These are phyloP conservation scores for Molossus alvarezi DNA, from an alignment of 2,797 vertebrate genomes.

Conservation along the genomic window DNA sequence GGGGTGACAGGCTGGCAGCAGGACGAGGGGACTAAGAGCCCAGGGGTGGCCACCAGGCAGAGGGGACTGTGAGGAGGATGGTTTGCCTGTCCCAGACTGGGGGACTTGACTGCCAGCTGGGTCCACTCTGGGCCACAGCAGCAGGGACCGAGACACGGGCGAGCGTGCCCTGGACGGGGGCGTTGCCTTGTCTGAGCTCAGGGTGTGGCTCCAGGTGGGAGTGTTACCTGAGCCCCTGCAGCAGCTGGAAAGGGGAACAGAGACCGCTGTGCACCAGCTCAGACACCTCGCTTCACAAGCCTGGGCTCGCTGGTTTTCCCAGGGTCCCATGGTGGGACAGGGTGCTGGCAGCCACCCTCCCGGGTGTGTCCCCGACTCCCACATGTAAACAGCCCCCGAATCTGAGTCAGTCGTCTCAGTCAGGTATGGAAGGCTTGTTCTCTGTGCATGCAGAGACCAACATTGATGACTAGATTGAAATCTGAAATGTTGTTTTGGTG, in stretches of 20 bases:
- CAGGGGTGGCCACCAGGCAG: background rate
- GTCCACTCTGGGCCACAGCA: background rate
- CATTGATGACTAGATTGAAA: background rate
- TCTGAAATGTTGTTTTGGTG: background rate
- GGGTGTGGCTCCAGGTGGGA: fast-evolving
- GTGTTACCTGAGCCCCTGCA: fast-evolving
- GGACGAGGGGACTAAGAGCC: background rate
- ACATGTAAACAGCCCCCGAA: fast-evolving
- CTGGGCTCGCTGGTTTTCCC: background rate
- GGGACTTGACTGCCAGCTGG: background rate
- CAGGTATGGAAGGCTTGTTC: fast-evolving
- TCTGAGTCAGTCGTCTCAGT: background rate
- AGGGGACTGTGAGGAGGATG: background rate
- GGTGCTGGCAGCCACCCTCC: too few relatives aligned
- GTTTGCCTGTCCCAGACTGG: too few relatives aligned
- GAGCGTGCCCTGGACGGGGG: background rate
- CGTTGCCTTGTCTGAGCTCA: too few relatives aligned
- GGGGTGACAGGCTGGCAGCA: fast-evolving
- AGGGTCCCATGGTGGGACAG: background rate
- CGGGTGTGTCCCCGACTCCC: background rate
- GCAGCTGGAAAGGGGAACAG: too few relatives aligned
- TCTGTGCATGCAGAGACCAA: fast-evolving
- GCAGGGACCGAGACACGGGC: background rate
- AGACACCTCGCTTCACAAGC: background rate
- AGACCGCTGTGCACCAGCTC: background rate